Conservation (phyloP, 2,113 vertebrate genomes). For the Sminthopsis crassicaudata region DNA sequence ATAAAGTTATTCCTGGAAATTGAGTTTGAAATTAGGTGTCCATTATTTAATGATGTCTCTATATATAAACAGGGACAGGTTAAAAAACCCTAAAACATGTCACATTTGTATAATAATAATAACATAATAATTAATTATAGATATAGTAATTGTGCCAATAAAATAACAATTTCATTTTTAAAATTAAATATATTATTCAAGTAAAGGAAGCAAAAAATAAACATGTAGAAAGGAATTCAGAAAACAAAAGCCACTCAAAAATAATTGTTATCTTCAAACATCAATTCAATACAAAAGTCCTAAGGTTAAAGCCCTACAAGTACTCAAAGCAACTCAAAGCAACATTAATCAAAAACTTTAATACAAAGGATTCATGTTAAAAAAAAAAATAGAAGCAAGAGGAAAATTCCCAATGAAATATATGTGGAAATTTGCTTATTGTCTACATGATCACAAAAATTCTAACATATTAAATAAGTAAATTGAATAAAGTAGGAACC, state of each 20-base stretch:
- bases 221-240: background rate
- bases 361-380: background rate
- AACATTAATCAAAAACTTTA: background rate
- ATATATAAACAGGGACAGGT: background rate
- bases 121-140: background rate
- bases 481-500: background rate
- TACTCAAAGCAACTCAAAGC: background rate
- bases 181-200: background rate
- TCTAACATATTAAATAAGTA: background rate
- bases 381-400: background rate
- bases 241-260: background rate
- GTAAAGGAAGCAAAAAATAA: background rate
- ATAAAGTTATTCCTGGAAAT: background rate
- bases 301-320: background rate
- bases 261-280: background rate
- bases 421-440: background rate
- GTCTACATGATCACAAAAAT: background rate
- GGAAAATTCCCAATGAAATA: background rate
- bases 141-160: background rate
- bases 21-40: background rate
- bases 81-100: background rate
- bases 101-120: background rate
- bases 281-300: background rate
- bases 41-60: background rate
- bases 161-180: background rate